phyloP scores from a whole-genome alignment of 2,797 vertebrate genomes.

The Bradypodion pumilum region DNA sequence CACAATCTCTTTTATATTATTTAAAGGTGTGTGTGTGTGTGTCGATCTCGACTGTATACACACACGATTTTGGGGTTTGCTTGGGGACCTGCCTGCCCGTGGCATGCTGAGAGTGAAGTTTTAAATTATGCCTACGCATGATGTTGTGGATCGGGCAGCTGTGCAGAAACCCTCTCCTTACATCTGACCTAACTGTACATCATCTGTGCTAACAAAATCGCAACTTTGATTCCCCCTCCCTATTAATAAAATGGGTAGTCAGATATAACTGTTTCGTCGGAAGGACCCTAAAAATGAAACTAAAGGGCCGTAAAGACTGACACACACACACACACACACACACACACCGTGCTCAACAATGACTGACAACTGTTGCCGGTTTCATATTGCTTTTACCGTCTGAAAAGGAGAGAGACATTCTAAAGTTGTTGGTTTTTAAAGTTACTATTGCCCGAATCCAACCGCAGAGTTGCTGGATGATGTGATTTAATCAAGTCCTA shows the following conservation, averaged over 20 bases:
- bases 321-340: too few relatives aligned
- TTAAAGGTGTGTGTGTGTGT: too few relatives aligned
- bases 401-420: background rate
- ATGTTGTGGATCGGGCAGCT: background rate
- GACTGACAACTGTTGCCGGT: background rate
- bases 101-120: background rate
- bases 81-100: background rate
- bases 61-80: background rate
- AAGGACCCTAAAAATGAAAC: background rate
- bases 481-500: background rate
- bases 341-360: too few relatives aligned
- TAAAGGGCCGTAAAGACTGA: background rate
- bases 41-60: too few relatives aligned
- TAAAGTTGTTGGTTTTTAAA: constrained; percentile 1
- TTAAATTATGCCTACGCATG: background rate
- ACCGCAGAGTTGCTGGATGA: background rate
- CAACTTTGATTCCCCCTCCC: too few relatives aligned
- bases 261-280: background rate
- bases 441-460: background rate
- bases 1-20: background rate
- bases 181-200: background rate
- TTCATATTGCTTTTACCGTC: background rate
- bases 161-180: background rate
- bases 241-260: too few relatives aligned
- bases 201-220: background rate